Base-by-base conservation (phyloP, 1,140 invertebrate genomes). In the Pygmarrhopalites habei region DNA sequence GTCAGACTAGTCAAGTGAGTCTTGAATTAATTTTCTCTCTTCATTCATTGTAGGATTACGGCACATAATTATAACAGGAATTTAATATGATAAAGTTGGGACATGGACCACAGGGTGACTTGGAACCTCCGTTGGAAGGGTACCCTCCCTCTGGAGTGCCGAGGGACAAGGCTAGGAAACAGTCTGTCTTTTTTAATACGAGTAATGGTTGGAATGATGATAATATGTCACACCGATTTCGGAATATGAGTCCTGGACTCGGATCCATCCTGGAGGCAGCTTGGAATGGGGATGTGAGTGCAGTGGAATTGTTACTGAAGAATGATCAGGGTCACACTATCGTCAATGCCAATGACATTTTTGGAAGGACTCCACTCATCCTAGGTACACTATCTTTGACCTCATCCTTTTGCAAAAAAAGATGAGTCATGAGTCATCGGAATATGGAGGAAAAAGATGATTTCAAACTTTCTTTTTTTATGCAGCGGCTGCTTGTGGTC, bases 131-230 rank as follows among this genome's bases (percentile, higher is more conserved):
- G 1, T 43, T 58, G 39, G 57, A 55, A n/a, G n/a, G n/a, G n/a
- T 65, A 43, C 39, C 17, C 44, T 56, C 14, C 41, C 21, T 4
- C 7, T 58, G 28, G 23, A 39, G 28, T 7, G n/a, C 41, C 28
- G 64, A 32, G n/a, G 23, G 41, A 21, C 35, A 52, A 29, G 17
- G 17, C 23, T 3, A 46, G 66, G 25, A 70, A 70, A 35, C 59
- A 59, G 32, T 70, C 68, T n/a, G 55, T 65, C 7, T 61, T 70
- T 29, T 70, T 67, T 30, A 19, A 55, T 5, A 67, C 65, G 2
- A 64, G 62, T 43, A 65, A 64, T 39, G 47, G 32, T 14, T 70
- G 68, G 68, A 70, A 43, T 55, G 68, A 70, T 41, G 65, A 63
- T n/a, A 63, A 39, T 28, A 46, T 70, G 2, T 14, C 59, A 12